Conservation (phyloP, 2,888 invertebrate genomes). For the Ischnus inquisitorius region DNA sequence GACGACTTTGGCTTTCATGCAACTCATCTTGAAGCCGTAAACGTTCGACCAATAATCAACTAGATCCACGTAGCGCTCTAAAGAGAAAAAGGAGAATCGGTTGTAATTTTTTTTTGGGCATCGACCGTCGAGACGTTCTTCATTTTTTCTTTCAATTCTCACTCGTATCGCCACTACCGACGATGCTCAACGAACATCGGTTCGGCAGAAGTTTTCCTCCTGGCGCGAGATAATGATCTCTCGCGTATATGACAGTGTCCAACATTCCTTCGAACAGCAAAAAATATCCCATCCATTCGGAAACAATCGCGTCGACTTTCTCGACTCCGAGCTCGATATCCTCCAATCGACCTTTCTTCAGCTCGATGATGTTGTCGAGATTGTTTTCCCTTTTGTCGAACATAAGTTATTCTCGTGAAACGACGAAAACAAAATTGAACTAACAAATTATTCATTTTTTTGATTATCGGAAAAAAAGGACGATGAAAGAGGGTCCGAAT, state of each 20-base stretch:
- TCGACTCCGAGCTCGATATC: conserved; percentile 91
- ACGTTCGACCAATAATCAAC: conserved; percentile 97
- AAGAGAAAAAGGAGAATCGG: conserved; percentile 77
- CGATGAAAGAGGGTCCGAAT: too few species aligned
- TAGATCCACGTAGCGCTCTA: conserved; percentile 90
- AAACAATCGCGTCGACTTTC: conserved; percentile 96
- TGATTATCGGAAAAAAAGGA: background rate
- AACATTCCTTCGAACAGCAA: conserved; percentile 98
- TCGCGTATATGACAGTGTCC: conserved; percentile 95
- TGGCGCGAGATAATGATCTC: conserved; percentile 92
- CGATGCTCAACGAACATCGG: conserved; percentile 92
- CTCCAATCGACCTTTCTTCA: conserved; percentile 95
- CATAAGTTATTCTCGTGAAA: conserved; percentile 47
- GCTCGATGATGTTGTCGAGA: conserved; percentile 90
- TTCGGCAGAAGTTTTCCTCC: conserved; percentile 94
- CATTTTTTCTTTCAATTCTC: conserved; percentile 67
- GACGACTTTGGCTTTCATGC: conserved; percentile 94
- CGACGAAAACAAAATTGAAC: conserved; percentile 24
- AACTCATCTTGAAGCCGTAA: conserved; percentile 97
- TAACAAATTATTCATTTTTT: background rate
- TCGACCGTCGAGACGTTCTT: too few species aligned
- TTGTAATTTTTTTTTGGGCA: conserved; percentile 4
- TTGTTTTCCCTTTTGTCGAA: conserved; percentile 89
- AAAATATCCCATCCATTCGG: conserved; percentile 99
- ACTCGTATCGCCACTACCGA: conserved; percentile 92